Conservation (phyloP, 2,797 vertebrate species). For the Orestias chungarensis region DNA sequence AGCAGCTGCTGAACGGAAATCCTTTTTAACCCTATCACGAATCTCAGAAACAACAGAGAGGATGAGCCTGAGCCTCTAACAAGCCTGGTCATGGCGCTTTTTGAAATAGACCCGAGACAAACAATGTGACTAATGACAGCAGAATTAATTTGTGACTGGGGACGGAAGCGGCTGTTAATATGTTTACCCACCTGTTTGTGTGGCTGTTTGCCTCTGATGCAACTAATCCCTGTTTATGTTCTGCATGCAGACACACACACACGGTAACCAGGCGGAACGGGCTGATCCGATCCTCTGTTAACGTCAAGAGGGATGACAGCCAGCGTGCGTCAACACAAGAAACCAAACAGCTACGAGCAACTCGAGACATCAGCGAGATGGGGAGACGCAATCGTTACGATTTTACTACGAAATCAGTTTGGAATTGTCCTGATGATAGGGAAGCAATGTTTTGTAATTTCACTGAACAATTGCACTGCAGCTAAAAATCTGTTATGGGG, state of each 20-base stretch:
- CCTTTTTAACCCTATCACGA: slow-evolving; percentile 39
- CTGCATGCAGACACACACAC: not conserved
- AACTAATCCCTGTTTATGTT: slow-evolving; percentile 48
- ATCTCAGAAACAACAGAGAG: slow-evolving; percentile 67
- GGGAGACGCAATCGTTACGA: slow-evolving; percentile 3
- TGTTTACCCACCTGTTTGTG: slow-evolving; percentile 33
- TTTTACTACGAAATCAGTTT: not conserved
- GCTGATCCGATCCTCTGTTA: not conserved
- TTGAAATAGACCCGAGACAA: slow-evolving; percentile 66
- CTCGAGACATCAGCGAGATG: slow-evolving; percentile 10
- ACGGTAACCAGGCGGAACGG: slow-evolving; percentile 8
- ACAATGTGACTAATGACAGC: slow-evolving; percentile 64
- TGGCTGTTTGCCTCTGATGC: slow-evolving; percentile 14
- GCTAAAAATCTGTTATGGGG: not conserved
- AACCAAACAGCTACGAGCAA: slow-evolving; percentile 15
- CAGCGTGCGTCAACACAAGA: not conserved
- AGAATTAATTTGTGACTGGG: slow-evolving; percentile 47
- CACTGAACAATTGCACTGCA: not conserved
- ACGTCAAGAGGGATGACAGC: slow-evolving; percentile 1
- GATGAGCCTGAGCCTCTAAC: slow-evolving; percentile 63
- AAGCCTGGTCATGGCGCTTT: slow-evolving; percentile 42
- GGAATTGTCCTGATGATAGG: not conserved
- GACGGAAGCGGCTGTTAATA: slow-evolving; percentile 18
- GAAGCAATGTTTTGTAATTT: not conserved
- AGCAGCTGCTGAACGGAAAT: slow-evolving; percentile 52